These are phyloP conservation scores for Ariolimax columbianus DNA, from an alignment of 2,888 invertebrate genomes.

Conservation along the genomic window DNA sequence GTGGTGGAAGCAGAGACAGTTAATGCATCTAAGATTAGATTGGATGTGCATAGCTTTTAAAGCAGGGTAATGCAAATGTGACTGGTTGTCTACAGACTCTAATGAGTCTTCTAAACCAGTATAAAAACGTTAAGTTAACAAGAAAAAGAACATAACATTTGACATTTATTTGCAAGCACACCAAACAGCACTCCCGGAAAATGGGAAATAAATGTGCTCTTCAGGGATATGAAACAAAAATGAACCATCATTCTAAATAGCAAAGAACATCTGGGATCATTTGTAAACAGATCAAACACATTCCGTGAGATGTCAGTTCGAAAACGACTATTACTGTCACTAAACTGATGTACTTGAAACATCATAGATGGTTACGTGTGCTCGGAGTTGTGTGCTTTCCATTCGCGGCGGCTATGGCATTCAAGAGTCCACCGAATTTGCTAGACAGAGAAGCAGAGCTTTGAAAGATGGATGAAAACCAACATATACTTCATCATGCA, in stretches of 20 bases:
- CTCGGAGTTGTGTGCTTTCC: neutral
- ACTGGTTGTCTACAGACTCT: too few species aligned
- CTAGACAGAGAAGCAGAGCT: neutral
- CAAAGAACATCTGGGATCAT: neutral
- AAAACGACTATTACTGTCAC: neutral
- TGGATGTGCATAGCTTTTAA: too few species aligned
- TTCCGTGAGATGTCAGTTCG: neutral
- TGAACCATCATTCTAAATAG: neutral
- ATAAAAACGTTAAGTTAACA: too few species aligned
- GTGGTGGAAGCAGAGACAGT: too few species aligned
- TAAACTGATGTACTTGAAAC: neutral
- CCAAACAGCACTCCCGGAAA: conserved; percentile 4
- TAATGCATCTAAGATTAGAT: too few species aligned
- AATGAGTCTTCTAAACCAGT: too few species aligned
- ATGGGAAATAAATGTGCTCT: neutral
- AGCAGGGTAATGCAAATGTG: too few species aligned
- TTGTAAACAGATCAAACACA: neutral
- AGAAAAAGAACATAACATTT: too few species aligned
- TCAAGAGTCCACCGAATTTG: neutral
- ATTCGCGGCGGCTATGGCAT: neutral
- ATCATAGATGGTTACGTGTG: conserved; percentile 3
- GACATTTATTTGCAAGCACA: too few species aligned
- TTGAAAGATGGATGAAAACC: conserved; percentile 3
- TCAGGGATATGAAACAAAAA: conserved; percentile 1
- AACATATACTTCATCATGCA: neutral